These are phyloP conservation scores for Anagrus nilaparvatae DNA, from an alignment of 1,140 invertebrate species.

Conservation along the genomic window DNA sequence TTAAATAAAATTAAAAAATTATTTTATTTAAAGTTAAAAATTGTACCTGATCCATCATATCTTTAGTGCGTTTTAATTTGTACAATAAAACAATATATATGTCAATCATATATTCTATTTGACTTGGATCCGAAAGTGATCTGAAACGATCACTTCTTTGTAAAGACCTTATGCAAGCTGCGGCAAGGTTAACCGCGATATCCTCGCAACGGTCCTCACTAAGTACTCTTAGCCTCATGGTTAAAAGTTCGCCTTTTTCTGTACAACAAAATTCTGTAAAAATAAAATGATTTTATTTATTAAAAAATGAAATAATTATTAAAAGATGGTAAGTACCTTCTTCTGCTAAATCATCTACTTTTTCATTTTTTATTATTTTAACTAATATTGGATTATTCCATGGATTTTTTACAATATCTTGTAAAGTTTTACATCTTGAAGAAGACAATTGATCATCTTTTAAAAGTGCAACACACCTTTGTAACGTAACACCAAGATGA, in stretches of 20 bases:
- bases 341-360: not conserved
- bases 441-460: too few relatives aligned
- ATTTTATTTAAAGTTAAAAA: not conserved
- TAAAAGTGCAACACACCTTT: conserved; percentile 43
- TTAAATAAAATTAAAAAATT: not conserved
- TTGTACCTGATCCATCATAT: conserved; percentile 40
- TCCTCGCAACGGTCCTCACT: conserved; percentile 47
- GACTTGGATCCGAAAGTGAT: conserved; percentile 36
- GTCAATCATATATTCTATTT: conserved; percentile 44
- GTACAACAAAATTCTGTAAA: conserved; percentile 41
- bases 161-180: conserved; percentile 40
- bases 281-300: not conserved
- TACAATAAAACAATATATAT: conserved; percentile 45
- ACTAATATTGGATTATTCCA: not conserved
- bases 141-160: conserved; percentile 35
- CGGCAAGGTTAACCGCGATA: conserved; percentile 44
- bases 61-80: conserved; percentile 44
- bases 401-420: not conserved
- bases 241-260: conserved; percentile 43
- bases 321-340: too few relatives aligned
- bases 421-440: conserved; percentile 14
- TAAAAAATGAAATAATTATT: not conserved
- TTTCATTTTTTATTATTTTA: not conserved
- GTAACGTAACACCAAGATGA: conserved; percentile 43
- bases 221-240: conserved; percentile 44